Evolutionary conservation across 2,113 vertebrate genomes (phyloP).

Genomic region (Megaceryle maxima): DNA sequence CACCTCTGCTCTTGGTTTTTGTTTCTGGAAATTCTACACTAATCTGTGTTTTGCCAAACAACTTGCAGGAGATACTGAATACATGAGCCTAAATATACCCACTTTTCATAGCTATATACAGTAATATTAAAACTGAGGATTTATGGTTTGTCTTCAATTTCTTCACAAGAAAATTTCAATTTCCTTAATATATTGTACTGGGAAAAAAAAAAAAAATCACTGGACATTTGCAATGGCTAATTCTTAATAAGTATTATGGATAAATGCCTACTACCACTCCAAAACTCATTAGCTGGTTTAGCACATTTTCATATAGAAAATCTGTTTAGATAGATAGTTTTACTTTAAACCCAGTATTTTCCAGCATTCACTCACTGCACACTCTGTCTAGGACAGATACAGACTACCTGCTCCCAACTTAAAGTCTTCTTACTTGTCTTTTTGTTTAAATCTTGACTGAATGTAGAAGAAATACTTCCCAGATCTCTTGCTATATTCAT

Average conservation of each 20-base stretch:
- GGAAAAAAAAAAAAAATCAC: neutral
- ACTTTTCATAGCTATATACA: neutral
- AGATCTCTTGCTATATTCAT: constrained; percentile 1
- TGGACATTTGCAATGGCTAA: neutral
- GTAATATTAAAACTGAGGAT: neutral
- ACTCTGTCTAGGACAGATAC: neutral
- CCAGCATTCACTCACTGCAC: neutral
- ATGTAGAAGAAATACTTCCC: constrained; percentile 6
- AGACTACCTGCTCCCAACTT: neutral
- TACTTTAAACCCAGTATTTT: neutral
- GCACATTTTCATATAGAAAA: neutral
- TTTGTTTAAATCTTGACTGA: constrained; percentile 21
- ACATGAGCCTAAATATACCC: neutral
- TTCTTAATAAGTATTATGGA: neutral
- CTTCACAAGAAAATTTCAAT: neutral
- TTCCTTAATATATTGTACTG: neutral
- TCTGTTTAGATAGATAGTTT: neutral
- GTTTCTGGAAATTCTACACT: neutral
- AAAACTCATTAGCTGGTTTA: neutral
- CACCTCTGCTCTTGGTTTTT: neutral
- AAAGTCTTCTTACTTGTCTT: neutral
- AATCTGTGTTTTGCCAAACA: neutral
- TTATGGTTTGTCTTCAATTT: neutral
- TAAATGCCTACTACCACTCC: neutral
- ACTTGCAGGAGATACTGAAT: too few relatives aligned